Conservation (phyloP, 1,140 invertebrate species). For the Olivierus martensii region DNA sequence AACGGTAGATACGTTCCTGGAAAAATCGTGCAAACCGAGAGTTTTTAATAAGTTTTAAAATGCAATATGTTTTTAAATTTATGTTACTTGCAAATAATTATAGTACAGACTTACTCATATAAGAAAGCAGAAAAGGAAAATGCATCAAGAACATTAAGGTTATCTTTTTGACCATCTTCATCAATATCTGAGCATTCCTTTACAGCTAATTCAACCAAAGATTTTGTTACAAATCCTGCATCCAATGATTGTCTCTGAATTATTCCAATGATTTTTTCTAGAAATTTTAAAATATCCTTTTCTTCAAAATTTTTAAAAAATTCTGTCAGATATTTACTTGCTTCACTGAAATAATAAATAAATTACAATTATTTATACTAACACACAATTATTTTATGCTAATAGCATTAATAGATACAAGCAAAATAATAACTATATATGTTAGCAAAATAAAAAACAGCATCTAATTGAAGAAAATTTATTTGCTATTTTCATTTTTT, state of each 20-base stretch:
- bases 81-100: too few relatives aligned
- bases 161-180: conserved; percentile 56
- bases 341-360: conserved; percentile 39
- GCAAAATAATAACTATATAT: too few relatives aligned
- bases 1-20: too few relatives aligned
- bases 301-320: conserved; percentile 38
- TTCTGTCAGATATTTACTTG: conserved; percentile 39
- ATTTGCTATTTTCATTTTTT: too few relatives aligned
- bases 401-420: too few relatives aligned
- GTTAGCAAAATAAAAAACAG: too few relatives aligned
- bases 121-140: conserved; percentile 61
- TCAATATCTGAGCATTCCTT: conserved; percentile 48
- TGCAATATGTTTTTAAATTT: too few relatives aligned
- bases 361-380: neutral
- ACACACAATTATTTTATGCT: too few relatives aligned
- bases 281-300: conserved; percentile 37
- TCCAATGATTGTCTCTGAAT: conserved; percentile 59
- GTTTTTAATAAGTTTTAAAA: too few relatives aligned
- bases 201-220: conserved; percentile 55
- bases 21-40: too few relatives aligned
- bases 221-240: conserved; percentile 32
- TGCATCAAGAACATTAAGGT: conserved; percentile 64
- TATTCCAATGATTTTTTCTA: conserved; percentile 47
- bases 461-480: too few relatives aligned
- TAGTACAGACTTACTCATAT: conserved; percentile 39